Evolutionary conservation across 2,797 vertebrate species (phyloP), one percentile per base, ranked within the genome.

Genomic region (Enoplosus armatus): DNA sequence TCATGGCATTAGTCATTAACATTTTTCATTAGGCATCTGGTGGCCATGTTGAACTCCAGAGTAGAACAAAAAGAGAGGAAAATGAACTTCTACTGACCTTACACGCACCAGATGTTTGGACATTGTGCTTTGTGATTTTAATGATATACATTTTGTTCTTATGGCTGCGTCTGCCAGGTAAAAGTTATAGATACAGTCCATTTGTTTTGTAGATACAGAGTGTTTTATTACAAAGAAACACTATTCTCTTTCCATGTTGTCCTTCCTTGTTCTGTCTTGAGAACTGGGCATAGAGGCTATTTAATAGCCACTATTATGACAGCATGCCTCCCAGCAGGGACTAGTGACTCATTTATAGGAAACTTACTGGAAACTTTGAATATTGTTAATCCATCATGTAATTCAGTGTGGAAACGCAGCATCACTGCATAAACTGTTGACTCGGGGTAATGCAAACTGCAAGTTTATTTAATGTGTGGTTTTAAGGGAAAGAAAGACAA

Each of bases 311-410:
- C n/a, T n/a, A 7, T 48, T 29, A 67, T 58, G 62, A 69, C 75
- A 41, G 12, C 60, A 43, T 20, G 58, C 41, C 59, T 77, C 74
- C 43, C 61, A 67, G 58, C 20, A 69, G 69, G 35, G 67, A 68
- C 14, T 51, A 39, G 69, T 85, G 76, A 85, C 77, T 87, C 83
- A 86, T 84, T 85, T 51, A 43, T n/a, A 65, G 62, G 63, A 62
- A 82, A 79, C 50, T 8, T 26, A 22, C 29, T 89, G 83, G 85
- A 89, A 83, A 84, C 60, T 83, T n/a, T 89, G 77, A 86, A 82
- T 64, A 31, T 71, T 79, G 61, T 86, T 71, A 14, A 55, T 65
- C 60, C 11, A 31, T 43, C 15, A 12, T 59, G 11, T 45, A 33
- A 56, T 63, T 27, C n/a, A n/a, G 41, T 29, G 16, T 20, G 68